Base-by-base conservation (phyloP, 1,140 invertebrate species). In the Apocrypta bakeri region DNA sequence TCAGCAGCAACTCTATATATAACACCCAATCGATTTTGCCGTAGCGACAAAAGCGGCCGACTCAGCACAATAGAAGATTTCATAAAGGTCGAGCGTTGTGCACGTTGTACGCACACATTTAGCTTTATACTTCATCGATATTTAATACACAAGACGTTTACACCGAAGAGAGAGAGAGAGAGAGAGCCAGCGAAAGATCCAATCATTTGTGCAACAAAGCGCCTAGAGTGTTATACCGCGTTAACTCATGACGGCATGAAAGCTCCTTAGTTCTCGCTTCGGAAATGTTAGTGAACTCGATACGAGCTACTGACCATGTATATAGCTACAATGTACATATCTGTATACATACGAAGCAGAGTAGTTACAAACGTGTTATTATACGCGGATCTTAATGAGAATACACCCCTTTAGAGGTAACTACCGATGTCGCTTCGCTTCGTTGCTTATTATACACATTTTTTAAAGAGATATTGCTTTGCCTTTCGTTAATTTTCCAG, bases 201-300 rank as follows among this genome's bases (percentile, higher is more conserved):
- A 42, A 11, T 17, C 12, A 48, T 17, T 3, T 17, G 42, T 48
- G 42, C 42, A 48, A 48, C 42, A 48, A 17, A 48, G 42, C 42
- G n/a, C n/a, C 42, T 48, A 48, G 42, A 48, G 42, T 48, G n/a
- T n/a, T 17, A 48, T 48, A 48, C 48, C 17, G 48, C 33, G 48
- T n/a, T 1, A 56, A n/a, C 48, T 56, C 56, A 31, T 24, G 40
- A 8, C 21, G 27, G 71, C 71, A 33, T 48, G 71, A 73, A 73
- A 73, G 37, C 71, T 73, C 40, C 71, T 42, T 42, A 56, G 42
- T 68, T n/a, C 48, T 37, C 68, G 24, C 21, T 48, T 2, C 1
- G 69, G 69, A 31, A 42, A 66, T 64, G 79, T 74, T 74, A 71
- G 74, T 74, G 56, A 74, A 81, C 71, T 25, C 24, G 27, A n/a